A percentile compares a stretch with the other conserved stretches of the same genome.
Evolutionary conservation across 2,113 vertebrate genomes (phyloP).

Genomic region (Peromyscus californicus): DNA sequence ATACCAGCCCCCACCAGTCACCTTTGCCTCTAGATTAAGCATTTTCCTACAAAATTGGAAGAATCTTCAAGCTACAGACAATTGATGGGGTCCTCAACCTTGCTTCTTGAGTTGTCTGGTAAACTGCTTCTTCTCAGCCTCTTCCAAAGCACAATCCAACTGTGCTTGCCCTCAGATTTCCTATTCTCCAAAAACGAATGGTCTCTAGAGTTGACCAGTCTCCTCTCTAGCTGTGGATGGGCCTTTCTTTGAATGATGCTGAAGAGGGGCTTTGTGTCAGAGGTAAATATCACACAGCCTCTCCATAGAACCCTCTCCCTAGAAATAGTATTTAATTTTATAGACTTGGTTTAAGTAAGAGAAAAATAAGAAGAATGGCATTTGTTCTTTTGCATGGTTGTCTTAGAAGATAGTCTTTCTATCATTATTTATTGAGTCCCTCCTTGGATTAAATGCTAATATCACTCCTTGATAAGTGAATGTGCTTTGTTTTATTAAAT

Average conservation of each 20-base stretch:
- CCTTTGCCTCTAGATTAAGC: background rate
- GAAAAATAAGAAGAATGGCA: conserved; percentile 1
- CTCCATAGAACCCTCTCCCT: conserved; percentile 1
- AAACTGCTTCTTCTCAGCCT: conserved; percentile 13
- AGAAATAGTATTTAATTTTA: conserved; percentile 13
- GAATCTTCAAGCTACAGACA: background rate
- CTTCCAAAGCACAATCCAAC: background rate
- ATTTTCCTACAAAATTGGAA: conserved; percentile 1
- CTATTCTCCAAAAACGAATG: background rate
- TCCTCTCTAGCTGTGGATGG: background rate
- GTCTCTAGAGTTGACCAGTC: background rate
- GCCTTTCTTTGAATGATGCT: background rate
- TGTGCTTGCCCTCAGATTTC: background rate
- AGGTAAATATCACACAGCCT: background rate
- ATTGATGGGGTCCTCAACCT: background rate
- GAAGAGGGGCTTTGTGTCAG: background rate
- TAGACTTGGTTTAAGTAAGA: conserved; percentile 30
- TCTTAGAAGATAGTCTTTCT: background rate
- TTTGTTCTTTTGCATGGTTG: conserved; percentile 4
- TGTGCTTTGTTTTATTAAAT: conserved; percentile 51
- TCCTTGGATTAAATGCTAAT: conserved; percentile 59
- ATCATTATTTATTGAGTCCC: background rate
- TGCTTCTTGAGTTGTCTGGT: background rate
- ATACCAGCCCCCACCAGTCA: background rate
- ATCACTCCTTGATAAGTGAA: conserved; percentile 15